Conservation (phyloP, 1,140 invertebrate species). For the Calephelis virginiensis region DNA sequence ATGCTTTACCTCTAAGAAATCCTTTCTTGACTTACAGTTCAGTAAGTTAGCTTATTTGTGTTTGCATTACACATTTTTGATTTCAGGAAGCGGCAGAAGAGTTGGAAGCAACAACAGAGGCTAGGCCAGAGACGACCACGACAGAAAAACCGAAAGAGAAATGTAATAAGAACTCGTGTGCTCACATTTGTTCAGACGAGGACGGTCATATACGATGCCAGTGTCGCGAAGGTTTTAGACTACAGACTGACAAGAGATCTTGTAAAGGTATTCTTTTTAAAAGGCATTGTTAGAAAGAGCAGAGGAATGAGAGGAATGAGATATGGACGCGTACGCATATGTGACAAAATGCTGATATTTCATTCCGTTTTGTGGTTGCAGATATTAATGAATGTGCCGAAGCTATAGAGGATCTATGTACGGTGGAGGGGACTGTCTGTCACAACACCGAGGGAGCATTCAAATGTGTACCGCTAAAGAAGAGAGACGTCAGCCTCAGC, state of each 20-base stretch:
- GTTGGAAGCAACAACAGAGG: constrained; percentile 36
- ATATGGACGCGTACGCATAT: too few species aligned
- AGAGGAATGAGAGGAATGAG: too few species aligned
- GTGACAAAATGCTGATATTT: too few species aligned
- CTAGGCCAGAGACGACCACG: constrained; percentile 35
- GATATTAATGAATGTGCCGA: constrained; percentile 85
- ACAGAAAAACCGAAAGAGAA: constrained; percentile 40
- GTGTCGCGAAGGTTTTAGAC: constrained; percentile 83
- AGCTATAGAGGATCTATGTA: constrained; percentile 79
- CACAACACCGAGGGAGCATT: constrained; percentile 80
- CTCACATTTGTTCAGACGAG: constrained; percentile 82
- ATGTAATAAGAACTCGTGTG: constrained; percentile 82
- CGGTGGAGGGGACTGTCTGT: constrained; percentile 81
- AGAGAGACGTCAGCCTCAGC: constrained; percentile 50
- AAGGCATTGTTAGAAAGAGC: too few species aligned
- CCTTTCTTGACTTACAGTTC: too few species aligned
- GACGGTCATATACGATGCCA: constrained; percentile 79
- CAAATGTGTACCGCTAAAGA: constrained; percentile 74
- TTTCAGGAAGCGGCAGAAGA: constrained; percentile 50
- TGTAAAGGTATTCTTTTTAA: constrained; percentile 72
- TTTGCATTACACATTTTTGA: not conserved
- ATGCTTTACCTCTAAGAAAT: too few species aligned
- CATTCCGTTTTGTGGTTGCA: constrained; percentile 39
- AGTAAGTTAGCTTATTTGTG: too few species aligned
- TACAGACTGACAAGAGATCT: constrained; percentile 82